Base-by-base conservation (phyloP, 2,113 vertebrate species). In the Sylvia atricapilla region DNA sequence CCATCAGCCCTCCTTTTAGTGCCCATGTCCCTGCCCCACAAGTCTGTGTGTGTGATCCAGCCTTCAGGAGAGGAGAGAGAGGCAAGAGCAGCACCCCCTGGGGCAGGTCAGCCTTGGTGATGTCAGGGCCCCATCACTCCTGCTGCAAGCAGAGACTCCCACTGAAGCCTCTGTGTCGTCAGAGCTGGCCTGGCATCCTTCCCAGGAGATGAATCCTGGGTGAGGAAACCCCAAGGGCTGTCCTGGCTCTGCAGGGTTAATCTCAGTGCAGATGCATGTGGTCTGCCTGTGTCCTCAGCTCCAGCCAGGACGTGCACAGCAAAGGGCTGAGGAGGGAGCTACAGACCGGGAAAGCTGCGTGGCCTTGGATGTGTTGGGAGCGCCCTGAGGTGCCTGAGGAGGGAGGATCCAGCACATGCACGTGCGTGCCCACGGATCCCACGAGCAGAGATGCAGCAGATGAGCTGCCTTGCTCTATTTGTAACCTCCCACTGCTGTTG, bases 241-340 rank as follows among this genome's bases (percentile, higher is more conserved):
- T 56, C n/a, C 50, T 41, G 75, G 39, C 55, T 70, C 28, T 73
- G 59, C 78, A 88, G 90, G 74, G 81, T 94, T 95, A 87, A 92
- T 46, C 66, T 33, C 58, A 16, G 41, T 25, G 67, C 59, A 68
- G 82, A 27, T 15, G n/a, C 68, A 1, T 1, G 69, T 18, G 52
- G 20, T 75, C 66, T 60, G 90, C 43, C 41, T 22, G 50, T 10
- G 50, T 35, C 46, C 86, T 67, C 55, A 13, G 86, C 87, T 68
- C 21, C 77, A 82, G 72, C 3, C 60, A 21, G 91, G 86, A 62
- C 1, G 0, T 52, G 89, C 73, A 35, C 43, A 3, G 74, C 52
- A 37, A 37, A 94, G 49, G 84, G 91, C 93, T 95, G 93, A 94
- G 81, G 91, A 94, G 94, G 84, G 94, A 89, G 84, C 95, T 96